Evolutionary conservation across 2,797 vertebrate genomes (phyloP), one percentile per base, ranked within the genome.

Genomic region (Gallirallus australis): DNA sequence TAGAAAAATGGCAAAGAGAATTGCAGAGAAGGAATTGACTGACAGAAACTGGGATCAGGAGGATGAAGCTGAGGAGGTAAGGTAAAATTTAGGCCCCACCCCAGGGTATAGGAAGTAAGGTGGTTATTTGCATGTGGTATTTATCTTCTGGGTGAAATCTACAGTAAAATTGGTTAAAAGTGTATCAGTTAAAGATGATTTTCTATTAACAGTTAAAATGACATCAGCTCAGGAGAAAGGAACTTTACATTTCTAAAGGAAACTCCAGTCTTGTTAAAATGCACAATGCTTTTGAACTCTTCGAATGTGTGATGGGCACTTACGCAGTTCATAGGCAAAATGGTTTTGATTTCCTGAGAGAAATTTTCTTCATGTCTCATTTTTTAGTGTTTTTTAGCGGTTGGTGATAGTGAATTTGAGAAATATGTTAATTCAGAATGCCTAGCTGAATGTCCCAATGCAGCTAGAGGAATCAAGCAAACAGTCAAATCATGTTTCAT

Each of bases 41-140:
- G 99, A 99, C 93, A 98, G 99, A 96, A 99, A 99, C 94, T 99
- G 99, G 99, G 99, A 99, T 97, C 99, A 99, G 97, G 99, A 99
- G 95, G 99, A 99, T 39, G 99, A 99, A 95, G 98, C 98, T 21
- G 99, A 99, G 93, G 99, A 99, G 98, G 99, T 99, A 97, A 97
- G 45, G n/a, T 21, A 48, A 0, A 9, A 8, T 28, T 65, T 24
- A 31, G 4, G 37, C 5, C 5, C 2, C 8, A n/a, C 3, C 3
- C 3, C 11, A 52, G 25, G 50, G 50, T 71, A 45, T 24, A 71
- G 61, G 7, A 14, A 35, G 18, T 7, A 65, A 31, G 52, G n/a
- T 42, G 19, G 11, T 70, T 84, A 47, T 8, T 73, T 54, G 42
- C 7, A 11, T 35, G 28, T 50, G n/a, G 24, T 79, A 1, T 54